Conservation (phyloP, 2,113 vertebrate genomes). For the Dromas ardeola region DNA sequence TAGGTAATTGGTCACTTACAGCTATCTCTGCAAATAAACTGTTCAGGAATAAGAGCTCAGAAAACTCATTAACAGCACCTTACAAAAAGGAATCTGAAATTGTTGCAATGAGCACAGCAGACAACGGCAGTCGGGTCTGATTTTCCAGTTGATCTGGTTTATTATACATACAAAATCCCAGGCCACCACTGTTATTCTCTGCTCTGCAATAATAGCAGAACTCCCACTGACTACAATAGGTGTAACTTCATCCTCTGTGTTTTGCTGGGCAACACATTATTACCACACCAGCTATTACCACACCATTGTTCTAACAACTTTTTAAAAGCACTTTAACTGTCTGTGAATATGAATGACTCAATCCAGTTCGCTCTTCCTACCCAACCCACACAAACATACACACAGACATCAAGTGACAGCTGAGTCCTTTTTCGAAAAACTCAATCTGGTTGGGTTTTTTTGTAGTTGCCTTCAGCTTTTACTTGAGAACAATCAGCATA, state of each 20-base stretch:
- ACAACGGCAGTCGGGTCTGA: neutral
- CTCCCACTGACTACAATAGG: neutral
- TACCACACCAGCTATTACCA: neutral
- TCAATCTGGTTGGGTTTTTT: neutral
- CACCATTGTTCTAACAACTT: neutral
- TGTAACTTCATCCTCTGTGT: neutral
- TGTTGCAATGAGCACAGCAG: neutral
- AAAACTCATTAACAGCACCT: neutral
- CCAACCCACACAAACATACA: neutral
- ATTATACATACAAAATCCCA: neutral
- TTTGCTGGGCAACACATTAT: neutral
- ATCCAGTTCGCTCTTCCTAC: neutral
- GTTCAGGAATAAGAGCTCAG: neutral
- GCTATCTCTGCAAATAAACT: neutral
- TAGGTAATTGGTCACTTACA: neutral
- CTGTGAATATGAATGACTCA: neutral
- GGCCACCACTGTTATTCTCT: neutral
- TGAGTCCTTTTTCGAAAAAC: neutral
- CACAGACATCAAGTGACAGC: neutral
- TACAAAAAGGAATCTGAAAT: neutral
- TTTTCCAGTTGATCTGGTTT: neutral
- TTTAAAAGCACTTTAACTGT: neutral
- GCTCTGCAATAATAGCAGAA: neutral
- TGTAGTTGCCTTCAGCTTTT: neutral
- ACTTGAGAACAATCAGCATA: neutral